These are phyloP conservation scores for Sebastes reedi DNA, from an alignment of 2,797 vertebrate species.

Conservation along the genomic window DNA sequence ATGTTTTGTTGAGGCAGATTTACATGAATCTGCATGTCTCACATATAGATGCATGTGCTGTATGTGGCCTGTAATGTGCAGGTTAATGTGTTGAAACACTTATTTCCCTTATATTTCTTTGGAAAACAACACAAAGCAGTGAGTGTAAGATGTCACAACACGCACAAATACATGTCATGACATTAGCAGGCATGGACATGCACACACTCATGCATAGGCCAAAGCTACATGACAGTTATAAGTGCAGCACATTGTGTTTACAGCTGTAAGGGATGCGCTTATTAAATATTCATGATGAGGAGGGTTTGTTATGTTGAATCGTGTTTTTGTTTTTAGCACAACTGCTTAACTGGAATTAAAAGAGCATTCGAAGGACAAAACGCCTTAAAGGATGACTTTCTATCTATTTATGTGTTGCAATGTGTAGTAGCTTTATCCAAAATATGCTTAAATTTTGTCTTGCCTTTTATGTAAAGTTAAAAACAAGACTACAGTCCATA, in stretches of 20 bases:
- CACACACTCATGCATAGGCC: neutral
- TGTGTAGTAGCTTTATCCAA: neutral
- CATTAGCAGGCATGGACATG: slow-evolving; percentile 1
- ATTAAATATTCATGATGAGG: slow-evolving; percentile 49
- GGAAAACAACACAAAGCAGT: slow-evolving; percentile 3
- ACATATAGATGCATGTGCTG: neutral
- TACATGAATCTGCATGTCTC: neutral
- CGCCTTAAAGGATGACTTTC: slow-evolving; percentile 5
- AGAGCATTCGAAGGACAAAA: slow-evolving; percentile 32
- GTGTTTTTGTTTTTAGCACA: slow-evolving; percentile 47
- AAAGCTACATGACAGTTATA: neutral
- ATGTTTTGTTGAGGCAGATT: neutral
- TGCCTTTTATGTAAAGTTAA: neutral
- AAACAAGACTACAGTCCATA: neutral
- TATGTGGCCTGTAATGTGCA: neutral
- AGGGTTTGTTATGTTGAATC: slow-evolving; percentile 36
- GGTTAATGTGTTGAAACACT: slow-evolving; percentile 9
- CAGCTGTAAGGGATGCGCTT: slow-evolving; percentile 5
- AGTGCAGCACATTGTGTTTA: slow-evolving; percentile 29
- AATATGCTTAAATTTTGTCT: neutral
- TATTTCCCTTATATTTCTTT: neutral
- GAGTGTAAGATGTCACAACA: neutral
- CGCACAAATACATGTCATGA: neutral
- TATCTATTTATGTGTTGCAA: slow-evolving; percentile 2
- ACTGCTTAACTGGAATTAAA: slow-evolving; percentile 10